Conservation (phyloP, 2,888 invertebrate species). For the Stenchaetothrips biformis region DNA sequence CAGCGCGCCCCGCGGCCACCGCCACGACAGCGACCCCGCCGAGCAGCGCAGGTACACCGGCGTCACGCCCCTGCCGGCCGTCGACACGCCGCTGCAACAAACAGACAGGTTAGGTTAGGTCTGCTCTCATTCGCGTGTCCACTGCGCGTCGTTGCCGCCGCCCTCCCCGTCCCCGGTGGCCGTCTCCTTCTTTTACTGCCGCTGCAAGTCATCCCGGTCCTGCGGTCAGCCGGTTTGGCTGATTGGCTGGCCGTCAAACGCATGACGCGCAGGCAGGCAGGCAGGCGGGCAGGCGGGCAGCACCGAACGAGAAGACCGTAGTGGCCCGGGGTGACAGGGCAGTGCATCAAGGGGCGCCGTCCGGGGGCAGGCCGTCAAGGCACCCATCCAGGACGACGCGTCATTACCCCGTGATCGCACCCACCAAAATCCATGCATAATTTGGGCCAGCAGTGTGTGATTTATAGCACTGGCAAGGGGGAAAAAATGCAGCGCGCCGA, state of each 20-base stretch:
- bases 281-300: neutral
- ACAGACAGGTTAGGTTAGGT: neutral
- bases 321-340: constrained; percentile 12
- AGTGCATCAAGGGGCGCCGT: neutral
- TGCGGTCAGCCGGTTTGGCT: no score
- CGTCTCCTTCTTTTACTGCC: no score
- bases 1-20: constrained; percentile 69
- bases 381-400: neutral
- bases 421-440: constrained; percentile 23
- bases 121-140: no score
- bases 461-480: no score
- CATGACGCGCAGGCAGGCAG: no score
- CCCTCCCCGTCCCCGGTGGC: no score
- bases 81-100: constrained; percentile 55
- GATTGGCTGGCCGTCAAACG: no score
- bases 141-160: no score
- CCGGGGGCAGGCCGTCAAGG: neutral
- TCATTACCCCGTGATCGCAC: constrained; percentile 9
- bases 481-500: no score
- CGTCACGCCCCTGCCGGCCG: constrained; percentile 59
- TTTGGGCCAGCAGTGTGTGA: neutral
- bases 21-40: constrained; percentile 67
- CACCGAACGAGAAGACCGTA: neutral
- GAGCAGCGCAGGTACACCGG: constrained; percentile 72
- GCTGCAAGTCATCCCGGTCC: no score